These are phyloP conservation scores for Garra rufa DNA, from an alignment of 2,113 vertebrate species.

Conservation along the genomic window DNA sequence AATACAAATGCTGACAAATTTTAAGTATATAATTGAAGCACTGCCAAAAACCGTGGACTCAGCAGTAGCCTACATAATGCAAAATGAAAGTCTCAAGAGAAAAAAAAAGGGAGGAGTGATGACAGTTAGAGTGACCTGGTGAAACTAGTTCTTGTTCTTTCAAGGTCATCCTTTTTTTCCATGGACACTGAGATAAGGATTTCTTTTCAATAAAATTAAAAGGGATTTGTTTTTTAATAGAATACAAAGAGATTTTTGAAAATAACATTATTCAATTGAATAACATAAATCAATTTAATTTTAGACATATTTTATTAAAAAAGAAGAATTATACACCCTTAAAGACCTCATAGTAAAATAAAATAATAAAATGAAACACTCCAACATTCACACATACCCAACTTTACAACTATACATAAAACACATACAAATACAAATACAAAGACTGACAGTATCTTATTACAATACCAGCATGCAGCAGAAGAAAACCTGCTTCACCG, in stretches of 20 bases:
- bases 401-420: conserved; percentile 44
- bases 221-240: neutral
- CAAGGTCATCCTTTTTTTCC: conserved; percentile 7
- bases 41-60: conserved; percentile 11
- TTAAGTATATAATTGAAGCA: neutral
- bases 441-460: conserved; percentile 42
- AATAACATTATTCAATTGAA: neutral
- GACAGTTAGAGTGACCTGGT: conserved; percentile 26
- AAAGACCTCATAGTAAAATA: conserved; percentile 16
- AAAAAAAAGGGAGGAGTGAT: neutral
- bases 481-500: conserved; percentile 34
- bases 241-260: neutral
- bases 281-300: neutral
- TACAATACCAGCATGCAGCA: conserved; percentile 33
- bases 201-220: neutral
- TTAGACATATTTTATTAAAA: conserved; percentile 38
- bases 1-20: conserved; percentile 32
- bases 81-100: conserved; percentile 4
- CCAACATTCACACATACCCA: conserved; percentile 35
- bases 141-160: conserved; percentile 21
- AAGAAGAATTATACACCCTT: conserved; percentile 15
- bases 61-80: neutral
- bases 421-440: neutral
- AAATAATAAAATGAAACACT: conserved; percentile 15
- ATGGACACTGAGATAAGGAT: neutral